phyloP scores from a whole-genome alignment of 2,113 vertebrate genomes.

The Nycticorax nycticorax region DNA sequence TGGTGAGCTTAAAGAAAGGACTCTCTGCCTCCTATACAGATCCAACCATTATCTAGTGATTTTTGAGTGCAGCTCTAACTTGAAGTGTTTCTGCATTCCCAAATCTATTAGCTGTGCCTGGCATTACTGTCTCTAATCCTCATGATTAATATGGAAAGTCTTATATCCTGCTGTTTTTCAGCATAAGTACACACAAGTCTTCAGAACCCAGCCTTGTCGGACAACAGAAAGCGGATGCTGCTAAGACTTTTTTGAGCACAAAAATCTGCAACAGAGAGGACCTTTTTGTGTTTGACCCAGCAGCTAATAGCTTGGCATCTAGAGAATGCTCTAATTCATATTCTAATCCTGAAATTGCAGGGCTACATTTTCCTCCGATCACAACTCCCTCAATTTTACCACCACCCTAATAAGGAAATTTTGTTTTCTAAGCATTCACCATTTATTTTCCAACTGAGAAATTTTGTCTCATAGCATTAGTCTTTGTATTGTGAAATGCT shows the following conservation, averaged over 20 bases:
- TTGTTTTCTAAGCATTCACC: slow-evolving; percentile 35
- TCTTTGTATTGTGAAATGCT: slow-evolving; percentile 39
- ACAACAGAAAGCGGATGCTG: slow-evolving; percentile 27
- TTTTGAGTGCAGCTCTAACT: neutral
- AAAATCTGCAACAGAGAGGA: slow-evolving; percentile 56
- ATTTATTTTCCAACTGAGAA: slow-evolving; percentile 25
- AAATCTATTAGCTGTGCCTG: neutral
- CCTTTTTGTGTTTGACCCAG: slow-evolving; percentile 58
- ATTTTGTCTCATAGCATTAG: slow-evolving; percentile 26
- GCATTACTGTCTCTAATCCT: slow-evolving; percentile 9
- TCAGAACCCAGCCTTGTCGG: neutral
- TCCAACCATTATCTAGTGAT: neutral
- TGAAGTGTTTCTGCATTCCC: neutral
- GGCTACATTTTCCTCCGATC: slow-evolving; percentile 51
- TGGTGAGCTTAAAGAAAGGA: slow-evolving; percentile 9
- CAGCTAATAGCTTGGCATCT: slow-evolving; percentile 63
- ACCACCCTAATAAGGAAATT: slow-evolving; percentile 58
- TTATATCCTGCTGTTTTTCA: slow-evolving; percentile 25
- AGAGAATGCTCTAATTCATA: slow-evolving; percentile 69
- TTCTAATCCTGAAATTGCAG: slow-evolving; percentile 70
- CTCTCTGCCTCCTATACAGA: neutral
- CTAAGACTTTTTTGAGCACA: slow-evolving; percentile 12
- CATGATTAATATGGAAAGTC: neutral
- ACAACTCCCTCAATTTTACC: slow-evolving; percentile 60
- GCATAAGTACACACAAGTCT: neutral